These are phyloP conservation scores for Eilema caniola DNA, from an alignment of 2,888 invertebrate species.

Conservation along the genomic window DNA sequence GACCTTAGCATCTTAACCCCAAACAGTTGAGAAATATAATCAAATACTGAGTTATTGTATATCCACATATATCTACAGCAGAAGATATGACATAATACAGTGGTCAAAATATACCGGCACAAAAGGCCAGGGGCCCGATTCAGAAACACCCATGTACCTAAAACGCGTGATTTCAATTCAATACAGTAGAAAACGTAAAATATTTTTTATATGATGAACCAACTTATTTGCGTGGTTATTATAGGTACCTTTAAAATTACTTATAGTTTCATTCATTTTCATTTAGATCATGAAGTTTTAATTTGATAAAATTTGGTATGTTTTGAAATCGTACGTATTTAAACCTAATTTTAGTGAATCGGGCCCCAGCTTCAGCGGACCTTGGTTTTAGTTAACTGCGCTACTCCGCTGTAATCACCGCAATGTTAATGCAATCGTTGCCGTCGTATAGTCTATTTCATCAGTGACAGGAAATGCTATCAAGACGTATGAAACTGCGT, in stretches of 20 bases:
- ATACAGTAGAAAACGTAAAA: too few relatives aligned
- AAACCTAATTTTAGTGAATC: too few relatives aligned
- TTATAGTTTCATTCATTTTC: too few relatives aligned
- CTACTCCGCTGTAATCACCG: neutral
- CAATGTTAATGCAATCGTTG: neutral
- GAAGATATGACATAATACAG: neutral
- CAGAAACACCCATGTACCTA: too few relatives aligned
- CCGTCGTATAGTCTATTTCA: neutral
- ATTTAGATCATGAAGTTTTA: too few relatives aligned
- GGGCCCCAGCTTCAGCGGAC: neutral
- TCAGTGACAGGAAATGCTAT: neutral
- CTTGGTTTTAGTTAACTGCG: neutral
- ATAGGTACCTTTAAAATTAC: too few relatives aligned
- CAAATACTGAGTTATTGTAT: neutral
- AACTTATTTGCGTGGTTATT: too few relatives aligned
- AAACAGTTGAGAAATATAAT: neutral
- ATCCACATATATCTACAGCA: neutral
- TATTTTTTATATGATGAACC: too few relatives aligned
- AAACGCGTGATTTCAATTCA: too few relatives aligned
- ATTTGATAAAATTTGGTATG: too few relatives aligned
- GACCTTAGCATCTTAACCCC: constrained; percentile 1
- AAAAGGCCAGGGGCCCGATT: neutral
- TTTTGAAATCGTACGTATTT: too few relatives aligned
- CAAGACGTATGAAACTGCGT: neutral
- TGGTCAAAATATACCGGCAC: neutral